These are phyloP conservation scores for Bradypodion ventrale DNA, from an alignment of 2,797 vertebrate genomes.

Conservation along the genomic window DNA sequence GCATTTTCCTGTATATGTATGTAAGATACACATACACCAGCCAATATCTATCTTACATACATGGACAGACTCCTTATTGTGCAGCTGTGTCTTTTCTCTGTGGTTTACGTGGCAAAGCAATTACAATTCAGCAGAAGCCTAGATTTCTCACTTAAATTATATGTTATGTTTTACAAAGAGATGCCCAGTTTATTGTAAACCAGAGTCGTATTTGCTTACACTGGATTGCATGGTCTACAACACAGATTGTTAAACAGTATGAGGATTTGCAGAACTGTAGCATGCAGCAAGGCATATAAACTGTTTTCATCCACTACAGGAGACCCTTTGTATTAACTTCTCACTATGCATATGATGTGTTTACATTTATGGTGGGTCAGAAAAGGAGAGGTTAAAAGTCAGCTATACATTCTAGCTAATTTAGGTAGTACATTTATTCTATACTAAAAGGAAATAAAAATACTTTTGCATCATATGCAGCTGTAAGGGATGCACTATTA, in stretches of 20 bases:
- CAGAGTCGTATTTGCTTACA: background rate
- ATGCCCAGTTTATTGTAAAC: constrained; percentile 20
- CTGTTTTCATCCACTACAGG: background rate
- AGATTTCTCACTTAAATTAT: constrained; percentile 16
- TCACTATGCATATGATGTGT: background rate
- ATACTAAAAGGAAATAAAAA: background rate
- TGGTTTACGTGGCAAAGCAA: constrained; percentile 46
- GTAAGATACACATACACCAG: too few species aligned
- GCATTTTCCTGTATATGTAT: too few species aligned
- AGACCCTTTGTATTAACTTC: background rate
- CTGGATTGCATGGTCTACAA: background rate
- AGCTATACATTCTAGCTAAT: background rate
- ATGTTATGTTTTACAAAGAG: background rate
- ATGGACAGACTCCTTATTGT: constrained; percentile 23
- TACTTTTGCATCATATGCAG: background rate
- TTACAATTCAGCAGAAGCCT: constrained; percentile 28
- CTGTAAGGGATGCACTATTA: too few species aligned
- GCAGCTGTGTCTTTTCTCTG: constrained; percentile 46
- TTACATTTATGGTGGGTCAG: background rate
- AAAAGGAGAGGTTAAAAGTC: background rate
- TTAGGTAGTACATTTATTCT: background rate
- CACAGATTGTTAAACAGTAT: background rate
- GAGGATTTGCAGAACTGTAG: background rate
- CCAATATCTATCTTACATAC: background rate
- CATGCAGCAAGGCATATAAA: background rate